Conservation (phyloP, 2,888 invertebrate genomes). For the Nemotelus nigrinus region DNA sequence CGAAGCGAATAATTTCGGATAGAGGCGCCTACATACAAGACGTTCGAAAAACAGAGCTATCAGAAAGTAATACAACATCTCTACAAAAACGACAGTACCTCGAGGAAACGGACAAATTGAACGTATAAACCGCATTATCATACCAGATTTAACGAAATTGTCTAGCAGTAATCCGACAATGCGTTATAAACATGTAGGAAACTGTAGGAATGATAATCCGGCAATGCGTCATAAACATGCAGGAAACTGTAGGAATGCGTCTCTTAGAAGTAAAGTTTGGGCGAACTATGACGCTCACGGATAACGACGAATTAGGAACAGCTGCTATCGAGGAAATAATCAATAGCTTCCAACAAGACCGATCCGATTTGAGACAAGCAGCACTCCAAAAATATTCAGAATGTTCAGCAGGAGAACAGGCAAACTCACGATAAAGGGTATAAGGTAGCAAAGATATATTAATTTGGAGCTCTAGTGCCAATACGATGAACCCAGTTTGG, state of each 20-base stretch:
- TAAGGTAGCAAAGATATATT: conserved; percentile 46
- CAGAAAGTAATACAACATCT: background rate
- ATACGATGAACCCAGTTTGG: conserved; percentile 60
- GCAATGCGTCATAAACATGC: no score
- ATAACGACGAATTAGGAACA: background rate
- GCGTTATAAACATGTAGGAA: background rate
- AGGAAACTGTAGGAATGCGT: background rate
- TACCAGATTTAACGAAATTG: background rate
- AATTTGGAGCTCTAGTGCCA: conserved; percentile 51
- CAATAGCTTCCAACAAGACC: conserved; percentile 1
- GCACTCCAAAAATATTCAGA: conserved; percentile 7
- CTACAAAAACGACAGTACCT: background rate
- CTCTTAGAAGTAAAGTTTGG: conserved; percentile 18
- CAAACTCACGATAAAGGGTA: conserved; percentile 47
- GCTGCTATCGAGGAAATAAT: background rate
- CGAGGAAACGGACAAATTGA: background rate
- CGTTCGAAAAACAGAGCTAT: background rate
- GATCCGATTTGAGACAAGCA: background rate
- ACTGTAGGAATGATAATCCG: background rate
- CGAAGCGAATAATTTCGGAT: conserved; percentile 12
- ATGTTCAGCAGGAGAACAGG: conserved; percentile 50
- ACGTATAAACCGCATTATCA: no score
- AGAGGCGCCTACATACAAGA: background rate
- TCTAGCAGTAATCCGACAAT: background rate
- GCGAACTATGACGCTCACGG: background rate